phyloP scores from a whole-genome alignment of 2,113 vertebrate genomes.

The Brachyistius frenatus region DNA sequence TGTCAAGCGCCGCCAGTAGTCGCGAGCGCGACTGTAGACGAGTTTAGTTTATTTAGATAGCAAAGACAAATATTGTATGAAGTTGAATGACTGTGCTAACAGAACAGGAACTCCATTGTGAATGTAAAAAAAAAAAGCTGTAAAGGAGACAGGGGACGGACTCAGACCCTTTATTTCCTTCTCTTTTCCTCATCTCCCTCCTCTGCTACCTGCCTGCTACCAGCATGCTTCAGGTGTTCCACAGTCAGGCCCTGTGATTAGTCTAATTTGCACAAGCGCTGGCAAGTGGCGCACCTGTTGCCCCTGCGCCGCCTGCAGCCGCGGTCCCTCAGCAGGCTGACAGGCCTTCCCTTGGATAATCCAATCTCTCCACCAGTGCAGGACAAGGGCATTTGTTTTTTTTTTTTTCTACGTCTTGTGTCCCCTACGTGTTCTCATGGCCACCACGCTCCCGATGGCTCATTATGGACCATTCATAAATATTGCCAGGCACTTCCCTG shows the following conservation, averaged over 20 bases:
- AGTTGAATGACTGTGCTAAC: not conserved
- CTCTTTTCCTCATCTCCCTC: not conserved
- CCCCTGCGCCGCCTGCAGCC: constrained; percentile 76
- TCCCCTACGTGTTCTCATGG: constrained; percentile 61
- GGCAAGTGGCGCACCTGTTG: constrained; percentile 82
- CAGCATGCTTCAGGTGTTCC: constrained; percentile 78
- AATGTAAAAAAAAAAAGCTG: constrained; percentile 12
- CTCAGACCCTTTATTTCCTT: constrained; percentile 29
- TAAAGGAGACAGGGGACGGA: not conserved
- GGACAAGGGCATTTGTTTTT: constrained; percentile 69
- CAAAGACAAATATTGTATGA: not conserved
- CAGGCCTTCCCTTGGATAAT: constrained; percentile 79
- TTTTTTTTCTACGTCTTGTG: constrained; percentile 56
- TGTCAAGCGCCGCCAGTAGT: too few species aligned
- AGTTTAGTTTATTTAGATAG: too few species aligned
- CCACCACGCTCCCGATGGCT: constrained; percentile 67
- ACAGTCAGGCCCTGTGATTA: constrained; percentile 74
- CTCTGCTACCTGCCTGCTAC: constrained; percentile 32
- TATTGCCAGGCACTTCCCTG: constrained; percentile 49
- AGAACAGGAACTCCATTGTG: not conserved
- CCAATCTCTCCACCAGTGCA: constrained; percentile 73
- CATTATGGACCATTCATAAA: constrained; percentile 82
- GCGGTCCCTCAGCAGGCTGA: constrained; percentile 72
- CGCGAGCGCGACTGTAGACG: too few species aligned
- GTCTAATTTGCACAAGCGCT: constrained; percentile 79